Conservation (phyloP, 2,888 invertebrate species). For the Cantharis flavilabris region DNA sequence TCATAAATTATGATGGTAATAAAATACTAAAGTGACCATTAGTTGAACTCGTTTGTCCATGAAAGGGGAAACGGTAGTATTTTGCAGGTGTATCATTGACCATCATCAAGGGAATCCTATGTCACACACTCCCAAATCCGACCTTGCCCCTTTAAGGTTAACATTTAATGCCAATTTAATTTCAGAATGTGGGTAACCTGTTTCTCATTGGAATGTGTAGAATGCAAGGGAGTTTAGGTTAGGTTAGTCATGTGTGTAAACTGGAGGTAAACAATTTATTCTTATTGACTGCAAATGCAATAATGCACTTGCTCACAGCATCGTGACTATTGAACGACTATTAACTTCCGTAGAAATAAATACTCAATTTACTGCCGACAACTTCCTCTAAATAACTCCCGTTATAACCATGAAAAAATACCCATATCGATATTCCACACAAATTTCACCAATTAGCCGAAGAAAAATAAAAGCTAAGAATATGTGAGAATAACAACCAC, state of each 20-base stretch:
- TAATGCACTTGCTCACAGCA: slow-evolving; percentile 22
- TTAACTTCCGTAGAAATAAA: slow-evolving; percentile 7
- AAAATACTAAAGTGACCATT: background rate
- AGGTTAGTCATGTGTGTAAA: slow-evolving; percentile 30
- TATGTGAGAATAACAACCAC: background rate
- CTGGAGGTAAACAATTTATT: slow-evolving; percentile 11
- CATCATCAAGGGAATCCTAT: background rate
- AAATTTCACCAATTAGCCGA: background rate
- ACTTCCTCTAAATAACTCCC: background rate
- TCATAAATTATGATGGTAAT: background rate
- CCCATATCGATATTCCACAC: background rate
- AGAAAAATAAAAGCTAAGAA: background rate
- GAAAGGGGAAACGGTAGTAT: background rate
- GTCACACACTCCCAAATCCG: slow-evolving; percentile 13
- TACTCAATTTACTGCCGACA: no score
- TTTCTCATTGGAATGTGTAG: slow-evolving; percentile 33
- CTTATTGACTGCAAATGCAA: slow-evolving; percentile 20
- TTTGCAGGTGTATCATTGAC: background rate
- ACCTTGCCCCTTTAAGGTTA: slow-evolving; percentile 42
- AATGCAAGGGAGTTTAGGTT: slow-evolving; percentile 20
- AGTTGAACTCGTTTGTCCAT: background rate
- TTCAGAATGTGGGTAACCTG: slow-evolving; percentile 40
- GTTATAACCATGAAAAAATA: background rate
- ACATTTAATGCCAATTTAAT: slow-evolving; percentile 38
- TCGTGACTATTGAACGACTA: slow-evolving; percentile 22